These are phyloP conservation scores for Trididemnum miniatum DNA, from an alignment of 23 tunicate species.

Conservation along the genomic window DNA sequence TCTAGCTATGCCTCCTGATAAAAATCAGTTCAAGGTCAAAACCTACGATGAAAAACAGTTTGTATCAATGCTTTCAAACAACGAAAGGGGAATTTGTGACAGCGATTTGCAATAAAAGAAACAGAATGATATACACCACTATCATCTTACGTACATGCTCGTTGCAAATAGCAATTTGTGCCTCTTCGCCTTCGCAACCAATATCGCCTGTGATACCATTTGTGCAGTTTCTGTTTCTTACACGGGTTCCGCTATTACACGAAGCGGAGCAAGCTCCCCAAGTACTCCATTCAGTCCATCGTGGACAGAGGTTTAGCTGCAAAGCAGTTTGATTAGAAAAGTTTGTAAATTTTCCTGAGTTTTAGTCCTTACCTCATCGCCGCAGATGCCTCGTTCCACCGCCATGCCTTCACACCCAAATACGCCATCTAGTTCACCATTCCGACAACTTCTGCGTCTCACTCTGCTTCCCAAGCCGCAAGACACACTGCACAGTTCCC, in stretches of 20 bases:
- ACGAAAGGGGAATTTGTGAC: too few species aligned
- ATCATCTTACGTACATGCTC: conserved; percentile 25
- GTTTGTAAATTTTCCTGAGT: too few species aligned
- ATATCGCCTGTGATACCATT: conserved; percentile 37
- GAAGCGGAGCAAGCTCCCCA: conserved; percentile 49
- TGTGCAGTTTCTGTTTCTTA: conserved; percentile 44
- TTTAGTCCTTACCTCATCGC: conserved; percentile 50
- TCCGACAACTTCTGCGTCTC: conserved; percentile 53
- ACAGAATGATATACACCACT: too few species aligned
- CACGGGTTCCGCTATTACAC: conserved; percentile 57
- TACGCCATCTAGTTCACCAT: conserved; percentile 37
- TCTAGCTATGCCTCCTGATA: too few species aligned
- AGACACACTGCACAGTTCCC: conserved; percentile 53
- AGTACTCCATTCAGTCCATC: conserved; percentile 52
- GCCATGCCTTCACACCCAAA: conserved; percentile 45
- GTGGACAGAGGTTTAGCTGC: too few species aligned
- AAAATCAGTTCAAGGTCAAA: too few species aligned
- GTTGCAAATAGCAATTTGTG: conserved; percentile 1
- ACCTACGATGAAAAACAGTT: too few species aligned
- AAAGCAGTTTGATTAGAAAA: too few species aligned
- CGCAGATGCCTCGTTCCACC: conserved; percentile 48
- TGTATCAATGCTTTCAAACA: too few species aligned
- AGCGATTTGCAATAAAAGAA: too few species aligned
- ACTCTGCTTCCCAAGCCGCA: conserved; percentile 68
- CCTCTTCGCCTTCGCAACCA: conserved; percentile 51